Conservation (phyloP, 2,113 vertebrate genomes). For the Pithys albifrons region DNA sequence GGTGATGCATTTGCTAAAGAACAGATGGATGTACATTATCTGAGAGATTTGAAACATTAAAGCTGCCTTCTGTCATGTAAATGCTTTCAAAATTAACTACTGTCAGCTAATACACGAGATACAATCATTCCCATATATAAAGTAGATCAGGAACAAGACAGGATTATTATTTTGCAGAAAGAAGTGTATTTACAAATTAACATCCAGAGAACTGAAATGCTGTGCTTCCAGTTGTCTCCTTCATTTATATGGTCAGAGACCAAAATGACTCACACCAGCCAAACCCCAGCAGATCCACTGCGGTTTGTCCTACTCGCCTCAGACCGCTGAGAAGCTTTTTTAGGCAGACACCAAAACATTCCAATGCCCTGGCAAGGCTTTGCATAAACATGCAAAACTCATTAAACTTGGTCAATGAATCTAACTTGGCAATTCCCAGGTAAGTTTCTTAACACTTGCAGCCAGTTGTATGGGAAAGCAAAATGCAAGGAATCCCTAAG, state of each 20-base stretch:
- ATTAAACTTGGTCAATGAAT: background rate
- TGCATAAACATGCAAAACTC: background rate
- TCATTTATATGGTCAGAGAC: background rate
- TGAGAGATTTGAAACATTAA: conserved; percentile 42
- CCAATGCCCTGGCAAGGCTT: background rate
- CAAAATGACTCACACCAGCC: background rate
- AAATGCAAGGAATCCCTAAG: background rate
- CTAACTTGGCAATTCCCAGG: background rate
- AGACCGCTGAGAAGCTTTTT: background rate
- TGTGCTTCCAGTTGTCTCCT: background rate
- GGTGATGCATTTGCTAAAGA: conserved; percentile 7
- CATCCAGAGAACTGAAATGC: background rate
- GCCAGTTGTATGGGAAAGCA: background rate
- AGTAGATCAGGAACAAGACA: background rate
- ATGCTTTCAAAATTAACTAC: conserved; percentile 38
- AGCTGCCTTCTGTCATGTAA: conserved; percentile 27
- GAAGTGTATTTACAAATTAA: background rate
- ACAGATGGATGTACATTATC: conserved; percentile 56
- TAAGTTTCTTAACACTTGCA: background rate
- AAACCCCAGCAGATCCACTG: background rate
- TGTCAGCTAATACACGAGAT: conserved; percentile 3
- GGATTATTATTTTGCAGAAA: background rate
- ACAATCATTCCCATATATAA: background rate
- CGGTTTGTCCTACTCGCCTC: background rate
- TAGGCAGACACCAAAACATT: background rate